Evolutionary conservation across 2,113 vertebrate genomes (phyloP).

Genomic region (Austrofundulus limnaeus): DNA sequence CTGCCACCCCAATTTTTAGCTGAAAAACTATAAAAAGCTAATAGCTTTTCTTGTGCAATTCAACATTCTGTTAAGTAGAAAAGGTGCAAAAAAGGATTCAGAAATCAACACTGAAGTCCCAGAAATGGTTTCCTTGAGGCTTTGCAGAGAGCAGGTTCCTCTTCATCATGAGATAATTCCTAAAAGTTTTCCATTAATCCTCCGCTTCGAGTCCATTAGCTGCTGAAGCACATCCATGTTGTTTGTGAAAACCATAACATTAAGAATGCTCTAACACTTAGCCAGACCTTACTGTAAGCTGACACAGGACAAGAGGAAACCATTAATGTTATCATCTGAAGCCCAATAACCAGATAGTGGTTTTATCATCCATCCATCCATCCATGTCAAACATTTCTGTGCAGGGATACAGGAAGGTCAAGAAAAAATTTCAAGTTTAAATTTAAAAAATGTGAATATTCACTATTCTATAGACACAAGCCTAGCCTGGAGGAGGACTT

Average conservation of each 20-base stretch:
- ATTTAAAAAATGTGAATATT: too few relatives aligned
- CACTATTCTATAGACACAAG: too few relatives aligned
- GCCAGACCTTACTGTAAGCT: background rate
- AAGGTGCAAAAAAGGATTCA: background rate
- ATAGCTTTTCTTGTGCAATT: too few relatives aligned
- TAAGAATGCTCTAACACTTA: background rate
- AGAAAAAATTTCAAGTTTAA: too few relatives aligned
- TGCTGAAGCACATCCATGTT: conserved; percentile 6
- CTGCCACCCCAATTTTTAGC: too few relatives aligned
- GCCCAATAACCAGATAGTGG: too few relatives aligned
- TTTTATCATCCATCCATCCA: too few relatives aligned
- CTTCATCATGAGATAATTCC: conserved; percentile 1
- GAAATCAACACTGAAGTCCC: background rate
- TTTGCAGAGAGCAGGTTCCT: conserved; percentile 3
- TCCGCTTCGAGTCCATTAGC: conserved; percentile 25
- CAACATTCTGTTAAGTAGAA: too few relatives aligned
- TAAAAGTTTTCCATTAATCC: conserved; percentile 18
- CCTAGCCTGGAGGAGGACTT: too few relatives aligned
- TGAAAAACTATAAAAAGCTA: too few relatives aligned
- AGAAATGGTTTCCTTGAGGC: background rate
- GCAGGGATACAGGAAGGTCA: too few relatives aligned
- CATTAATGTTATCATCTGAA: background rate
- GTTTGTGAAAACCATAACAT: conserved; percentile 24
- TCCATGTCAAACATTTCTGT: too few relatives aligned
- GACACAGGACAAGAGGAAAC: conserved; percentile 1